Conservation (phyloP, 2,888 invertebrate species). For the Ptychoptera contaminata region DNA sequence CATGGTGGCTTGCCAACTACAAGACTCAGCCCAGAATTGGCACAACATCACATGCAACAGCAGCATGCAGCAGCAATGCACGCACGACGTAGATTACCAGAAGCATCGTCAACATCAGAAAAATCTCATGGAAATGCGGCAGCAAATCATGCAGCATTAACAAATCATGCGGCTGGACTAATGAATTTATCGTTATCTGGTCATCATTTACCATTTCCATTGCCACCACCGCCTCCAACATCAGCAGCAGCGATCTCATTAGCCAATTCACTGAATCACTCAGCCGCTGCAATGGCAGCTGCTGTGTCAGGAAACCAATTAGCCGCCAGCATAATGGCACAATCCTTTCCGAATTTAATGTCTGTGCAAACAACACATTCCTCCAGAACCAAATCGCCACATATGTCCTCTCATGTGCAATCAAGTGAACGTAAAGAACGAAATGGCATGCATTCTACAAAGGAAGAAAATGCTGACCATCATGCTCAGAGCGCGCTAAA, state of each 20-base stretch:
- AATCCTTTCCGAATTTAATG: constrained; percentile 38
- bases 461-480: constrained; percentile 5
- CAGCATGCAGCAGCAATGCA: constrained; percentile 26
- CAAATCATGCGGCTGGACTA: constrained; percentile 37
- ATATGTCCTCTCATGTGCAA: constrained; percentile 1
- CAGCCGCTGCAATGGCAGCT: constrained; percentile 39
- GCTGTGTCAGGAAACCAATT: constrained; percentile 44
- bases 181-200: constrained; percentile 43
- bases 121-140: constrained; percentile 21
- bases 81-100: constrained; percentile 37
- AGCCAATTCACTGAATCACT: constrained; percentile 39
- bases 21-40: constrained; percentile 25
- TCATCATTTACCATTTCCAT: constrained; percentile 44
- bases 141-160: constrained; percentile 10
- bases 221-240: constrained; percentile 43
- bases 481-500: constrained; percentile 45
- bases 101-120: constrained; percentile 23
- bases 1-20: constrained; percentile 20
- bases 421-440: constrained; percentile 13
- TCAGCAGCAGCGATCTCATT: constrained; percentile 39
- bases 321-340: constrained; percentile 34
- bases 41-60: constrained; percentile 19
- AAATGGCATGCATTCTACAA: constrained; percentile 2
- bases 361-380: constrained; percentile 27
- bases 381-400: constrained; percentile 2